Evolutionary conservation across 2,888 invertebrate genomes (phyloP), one percentile per base, ranked within the genome.

Genomic region (Harmothoe impar): DNA sequence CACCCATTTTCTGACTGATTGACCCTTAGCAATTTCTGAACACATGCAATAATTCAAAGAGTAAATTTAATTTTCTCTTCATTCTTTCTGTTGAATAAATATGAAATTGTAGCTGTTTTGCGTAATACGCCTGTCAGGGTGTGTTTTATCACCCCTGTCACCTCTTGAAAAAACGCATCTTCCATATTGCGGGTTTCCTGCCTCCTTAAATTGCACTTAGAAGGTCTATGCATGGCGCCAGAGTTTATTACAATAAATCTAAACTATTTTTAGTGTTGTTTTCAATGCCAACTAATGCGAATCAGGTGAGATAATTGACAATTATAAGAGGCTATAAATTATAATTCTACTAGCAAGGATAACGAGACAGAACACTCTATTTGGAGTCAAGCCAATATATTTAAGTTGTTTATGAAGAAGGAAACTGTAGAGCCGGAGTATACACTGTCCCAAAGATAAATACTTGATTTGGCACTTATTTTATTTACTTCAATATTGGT

Each of bases 381-480:
- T 62, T 62, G 62, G 20, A 43, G 62, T 20, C 62, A 20, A 20
- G n/a, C 62, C 62, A 62, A n/a, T 5, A 1, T n/a, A 62, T 20
- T 15, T n/a, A 62, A 20, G 62, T 20, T 62, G 20, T 62, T 62
- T n/a, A 62, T 62, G n/a, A n/a, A 62, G n/a, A 62, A 62, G 3
- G 62, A n/a, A 62, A 62, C 62, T n/a, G 62, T 62, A n/a, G n/a
- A n/a, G 3, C 20, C 7, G 12, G 7, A 3, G 12, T 62, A 62
- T 20, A 12, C 62, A 43, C 25, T 23, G 72, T 25, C 5, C 29
- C 12, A 29, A 72, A 15, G 31, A 25, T 72, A 72, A 72, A 72
- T 72, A 72, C 72, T 72, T 72, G 72, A 72, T 29, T 72, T 72
- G 72, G 72, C 72, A 72, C 72, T 72, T 72, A 72, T n/a, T 72